Conservation (phyloP, 2,113 vertebrate species). For the Actinemys pallida region DNA sequence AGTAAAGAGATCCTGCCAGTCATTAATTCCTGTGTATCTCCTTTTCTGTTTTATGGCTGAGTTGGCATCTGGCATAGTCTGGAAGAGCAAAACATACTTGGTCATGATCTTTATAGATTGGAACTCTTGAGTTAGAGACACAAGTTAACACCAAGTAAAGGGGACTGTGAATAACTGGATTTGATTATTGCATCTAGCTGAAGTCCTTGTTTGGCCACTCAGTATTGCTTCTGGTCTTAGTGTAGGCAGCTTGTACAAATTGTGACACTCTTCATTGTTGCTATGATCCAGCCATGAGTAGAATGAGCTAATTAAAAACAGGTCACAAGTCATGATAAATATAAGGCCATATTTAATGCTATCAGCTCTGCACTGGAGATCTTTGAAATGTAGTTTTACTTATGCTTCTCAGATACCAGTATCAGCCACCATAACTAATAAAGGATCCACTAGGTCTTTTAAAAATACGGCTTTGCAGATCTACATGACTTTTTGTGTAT, state of each 20-base stretch:
- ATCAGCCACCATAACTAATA: neutral
- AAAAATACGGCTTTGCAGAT: rapidly evolving
- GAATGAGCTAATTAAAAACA: rapidly evolving
- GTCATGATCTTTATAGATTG: neutral
- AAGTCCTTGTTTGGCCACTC: rapidly evolving
- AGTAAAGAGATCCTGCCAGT: neutral
- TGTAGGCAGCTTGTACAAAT: neutral
- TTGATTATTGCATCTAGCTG: neutral
- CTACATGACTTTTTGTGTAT: rapidly evolving
- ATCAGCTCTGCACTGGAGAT: neutral
- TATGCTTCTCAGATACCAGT: slow-evolving; percentile 48
- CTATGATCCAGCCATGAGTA: neutral
- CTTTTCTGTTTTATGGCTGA: rapidly evolving
- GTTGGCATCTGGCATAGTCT: neutral
- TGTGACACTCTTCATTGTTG: neutral
- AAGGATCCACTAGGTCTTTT: rapidly evolving
- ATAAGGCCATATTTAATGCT: neutral
- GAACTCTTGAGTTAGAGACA: neutral
- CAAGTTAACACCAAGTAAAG: neutral
- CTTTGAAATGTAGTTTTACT: neutral
- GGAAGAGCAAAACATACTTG: rapidly evolving
- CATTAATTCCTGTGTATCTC: neutral
- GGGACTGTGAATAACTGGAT: neutral
- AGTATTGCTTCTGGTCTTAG: rapidly evolving
- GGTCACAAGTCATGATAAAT: rapidly evolving